phyloP scores from a whole-genome alignment of 2,888 invertebrate species.

The Cactoblastis cactorum region DNA sequence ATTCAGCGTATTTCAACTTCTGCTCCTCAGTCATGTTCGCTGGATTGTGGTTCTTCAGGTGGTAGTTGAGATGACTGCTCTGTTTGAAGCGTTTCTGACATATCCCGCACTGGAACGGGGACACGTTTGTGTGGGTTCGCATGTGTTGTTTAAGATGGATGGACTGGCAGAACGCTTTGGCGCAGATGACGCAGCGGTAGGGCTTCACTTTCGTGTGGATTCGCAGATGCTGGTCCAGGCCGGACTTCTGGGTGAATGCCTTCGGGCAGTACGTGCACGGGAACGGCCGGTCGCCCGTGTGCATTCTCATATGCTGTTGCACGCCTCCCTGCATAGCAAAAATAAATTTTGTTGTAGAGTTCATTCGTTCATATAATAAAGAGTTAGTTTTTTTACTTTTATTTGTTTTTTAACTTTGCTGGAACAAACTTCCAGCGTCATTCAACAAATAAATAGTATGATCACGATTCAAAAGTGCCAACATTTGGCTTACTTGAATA shows the following conservation, averaged over 20 bases:
- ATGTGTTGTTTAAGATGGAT: conserved; percentile 65
- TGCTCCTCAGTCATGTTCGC: conserved; percentile 48
- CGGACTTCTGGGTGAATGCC: conserved; percentile 69
- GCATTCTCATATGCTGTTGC: conserved; percentile 61
- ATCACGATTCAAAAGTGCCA: too few relatives aligned
- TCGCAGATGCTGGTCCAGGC: conserved; percentile 63
- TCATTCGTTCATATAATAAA: too few relatives aligned
- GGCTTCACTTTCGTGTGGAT: conserved; percentile 66
- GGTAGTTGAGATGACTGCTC: conserved; percentile 65
- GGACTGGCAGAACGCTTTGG: conserved; percentile 63
- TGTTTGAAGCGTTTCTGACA: conserved; percentile 65
- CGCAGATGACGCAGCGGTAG: conserved; percentile 64
- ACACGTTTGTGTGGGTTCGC: conserved; percentile 66
- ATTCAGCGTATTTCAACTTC: conserved; percentile 37
- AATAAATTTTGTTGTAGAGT: background rate
- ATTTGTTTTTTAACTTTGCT: too few relatives aligned
- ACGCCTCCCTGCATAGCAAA: conserved; percentile 45
- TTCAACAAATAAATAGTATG: too few relatives aligned
- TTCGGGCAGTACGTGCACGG: conserved; percentile 59
- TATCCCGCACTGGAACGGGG: conserved; percentile 62
- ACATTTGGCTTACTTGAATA: too few relatives aligned
- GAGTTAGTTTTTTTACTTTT: background rate
- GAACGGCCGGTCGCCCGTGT: conserved; percentile 63
- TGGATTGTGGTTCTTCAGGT: conserved; percentile 57
- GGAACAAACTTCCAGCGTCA: too few relatives aligned